phyloP scores from a whole-genome alignment of 2,797 vertebrate species.

The Siniperca undulata region DNA sequence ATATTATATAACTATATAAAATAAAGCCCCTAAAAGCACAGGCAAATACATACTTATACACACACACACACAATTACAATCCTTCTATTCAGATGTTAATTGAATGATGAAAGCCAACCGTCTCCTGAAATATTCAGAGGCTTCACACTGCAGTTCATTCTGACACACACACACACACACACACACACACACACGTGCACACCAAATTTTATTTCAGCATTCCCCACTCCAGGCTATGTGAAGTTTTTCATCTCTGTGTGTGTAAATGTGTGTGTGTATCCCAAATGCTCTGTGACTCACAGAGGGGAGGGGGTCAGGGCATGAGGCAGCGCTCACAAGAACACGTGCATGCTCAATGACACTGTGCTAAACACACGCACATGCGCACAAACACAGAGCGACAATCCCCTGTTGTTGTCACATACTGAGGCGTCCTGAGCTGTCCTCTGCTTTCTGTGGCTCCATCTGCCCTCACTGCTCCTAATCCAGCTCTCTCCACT shows the following conservation, averaged over 20 bases:
- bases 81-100: conserved; percentile 3
- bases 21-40: neutral
- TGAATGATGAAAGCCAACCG: conserved; percentile 23
- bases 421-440: conserved; percentile 66
- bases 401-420: conserved; percentile 74
- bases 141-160: conserved; percentile 29
- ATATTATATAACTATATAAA: neutral
- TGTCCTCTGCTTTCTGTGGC: conserved; percentile 69
- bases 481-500: conserved; percentile 69
- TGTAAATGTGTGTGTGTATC: conserved; percentile 1
- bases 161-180: neutral
- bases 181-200: neutral
- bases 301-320: conserved; percentile 66
- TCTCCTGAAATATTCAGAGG: conserved; percentile 45
- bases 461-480: conserved; percentile 67
- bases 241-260: conserved; percentile 23
- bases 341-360: conserved; percentile 73
- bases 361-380: conserved; percentile 45
- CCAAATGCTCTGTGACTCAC: conserved; percentile 61
- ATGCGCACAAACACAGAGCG: conserved; percentile 57
- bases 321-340: conserved; percentile 71
- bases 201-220: conserved; percentile 53
- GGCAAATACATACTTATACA: neutral
- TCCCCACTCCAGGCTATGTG: conserved; percentile 43
- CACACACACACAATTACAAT: neutral